Evolutionary conservation across 1,140 invertebrate genomes (phyloP).

Genomic region (Platyura marginata): DNA sequence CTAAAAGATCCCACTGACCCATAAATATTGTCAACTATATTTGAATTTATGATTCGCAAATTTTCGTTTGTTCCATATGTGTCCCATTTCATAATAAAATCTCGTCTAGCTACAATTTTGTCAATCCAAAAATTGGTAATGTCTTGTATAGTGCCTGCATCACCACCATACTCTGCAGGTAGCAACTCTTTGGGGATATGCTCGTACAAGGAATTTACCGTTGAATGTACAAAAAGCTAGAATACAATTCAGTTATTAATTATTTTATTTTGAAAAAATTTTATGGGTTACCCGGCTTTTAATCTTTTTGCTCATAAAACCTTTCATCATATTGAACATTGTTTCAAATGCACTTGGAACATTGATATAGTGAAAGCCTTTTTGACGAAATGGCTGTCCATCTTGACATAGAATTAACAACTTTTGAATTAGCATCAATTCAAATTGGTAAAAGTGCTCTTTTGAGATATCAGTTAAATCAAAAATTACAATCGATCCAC

Average conservation of each 20-base stretch:
- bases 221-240: conserved; percentile 16
- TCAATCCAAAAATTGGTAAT: conserved; percentile 9
- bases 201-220: conserved; percentile 23
- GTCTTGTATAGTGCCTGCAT: conserved; percentile 16
- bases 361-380: conserved; percentile 13
- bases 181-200: conserved; percentile 23
- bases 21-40: background rate
- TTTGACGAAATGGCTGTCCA: conserved; percentile 11
- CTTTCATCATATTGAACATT: conserved; percentile 11
- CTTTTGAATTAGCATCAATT: conserved; percentile 22
- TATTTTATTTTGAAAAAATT: background rate
- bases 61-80: background rate
- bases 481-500: conserved; percentile 22
- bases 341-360: conserved; percentile 10
- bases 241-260: background rate
- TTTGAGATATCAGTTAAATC: conserved; percentile 18
- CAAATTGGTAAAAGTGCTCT: conserved; percentile 22
- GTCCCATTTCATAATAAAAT: background rate
- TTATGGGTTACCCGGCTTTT: conserved; percentile 15
- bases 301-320: conserved; percentile 13
- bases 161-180: conserved; percentile 27
- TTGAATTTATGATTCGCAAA: background rate
- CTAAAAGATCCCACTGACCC: too few species aligned
- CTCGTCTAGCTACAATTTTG: background rate
- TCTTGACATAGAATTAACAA: conserved; percentile 24